Evolutionary conservation across 2,113 vertebrate species (phyloP).

Genomic region (Myotis davidii): DNA sequence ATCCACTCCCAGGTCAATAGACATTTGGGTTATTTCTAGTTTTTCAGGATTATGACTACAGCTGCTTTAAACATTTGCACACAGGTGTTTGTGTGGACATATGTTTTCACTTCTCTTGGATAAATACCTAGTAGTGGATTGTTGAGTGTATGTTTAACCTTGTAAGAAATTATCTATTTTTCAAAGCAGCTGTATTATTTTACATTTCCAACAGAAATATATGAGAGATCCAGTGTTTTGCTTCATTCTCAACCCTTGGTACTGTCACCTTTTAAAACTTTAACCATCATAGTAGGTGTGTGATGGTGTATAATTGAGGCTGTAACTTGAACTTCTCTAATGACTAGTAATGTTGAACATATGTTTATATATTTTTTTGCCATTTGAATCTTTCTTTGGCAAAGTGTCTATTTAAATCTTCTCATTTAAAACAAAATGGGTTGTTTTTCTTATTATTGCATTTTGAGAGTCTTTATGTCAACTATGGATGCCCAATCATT

Average conservation of each 20-base stretch:
- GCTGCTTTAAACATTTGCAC: slow-evolving; percentile 30
- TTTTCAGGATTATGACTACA: slow-evolving; percentile 38
- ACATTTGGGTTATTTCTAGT: slow-evolving; percentile 9
- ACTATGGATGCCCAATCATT: background rate
- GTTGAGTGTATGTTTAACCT: slow-evolving; percentile 14
- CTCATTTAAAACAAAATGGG: background rate
- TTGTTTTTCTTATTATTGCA: background rate
- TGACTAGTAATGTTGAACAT: background rate
- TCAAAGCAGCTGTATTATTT: background rate
- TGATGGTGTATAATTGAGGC: background rate
- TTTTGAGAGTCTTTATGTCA: background rate
- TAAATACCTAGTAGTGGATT: slow-evolving; percentile 19
- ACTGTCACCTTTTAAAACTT: background rate
- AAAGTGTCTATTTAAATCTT: background rate
- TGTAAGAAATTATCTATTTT: slow-evolving; percentile 15
- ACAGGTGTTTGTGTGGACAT: background rate
- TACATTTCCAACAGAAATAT: background rate
- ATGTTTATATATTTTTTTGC: background rate
- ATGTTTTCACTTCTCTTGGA: slow-evolving; percentile 3
- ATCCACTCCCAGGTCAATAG: background rate
- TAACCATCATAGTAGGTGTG: background rate
- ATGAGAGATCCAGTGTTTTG: background rate
- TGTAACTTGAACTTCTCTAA: background rate
- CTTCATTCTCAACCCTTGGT: background rate
- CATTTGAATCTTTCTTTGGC: background rate